A percentile compares a stretch with the other conserved stretches of the same genome.
These are phyloP conservation scores for Thereva unica DNA, from an alignment of 2,888 invertebrate species.

Conservation along the genomic window DNA sequence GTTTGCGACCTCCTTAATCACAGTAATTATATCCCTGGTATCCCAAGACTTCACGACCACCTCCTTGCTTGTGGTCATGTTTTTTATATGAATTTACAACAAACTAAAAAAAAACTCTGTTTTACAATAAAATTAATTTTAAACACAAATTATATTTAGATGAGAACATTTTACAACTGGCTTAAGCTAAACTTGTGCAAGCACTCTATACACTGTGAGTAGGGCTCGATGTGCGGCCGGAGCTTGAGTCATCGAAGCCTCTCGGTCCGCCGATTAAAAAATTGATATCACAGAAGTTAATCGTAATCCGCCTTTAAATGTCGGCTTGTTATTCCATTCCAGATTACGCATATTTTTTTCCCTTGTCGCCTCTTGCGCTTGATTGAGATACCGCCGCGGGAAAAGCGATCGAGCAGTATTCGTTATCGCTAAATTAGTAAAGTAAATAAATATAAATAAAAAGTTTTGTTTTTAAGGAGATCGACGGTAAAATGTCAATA, in stretches of 20 bases:
- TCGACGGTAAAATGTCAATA: no score
- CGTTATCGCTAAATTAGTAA: no score
- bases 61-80: conserved; percentile 42
- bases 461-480: no score
- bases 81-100: not conserved
- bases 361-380: not conserved
- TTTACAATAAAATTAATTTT: conserved; percentile 1
- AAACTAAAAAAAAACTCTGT: not conserved
- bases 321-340: not conserved
- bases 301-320: conserved; percentile 22
- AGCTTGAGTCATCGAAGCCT: not conserved
- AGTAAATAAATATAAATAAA: no score
- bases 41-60: conserved; percentile 55
- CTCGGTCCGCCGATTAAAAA: conserved; percentile 7
- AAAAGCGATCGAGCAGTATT: no score
- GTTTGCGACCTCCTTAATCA: conserved; percentile 51
- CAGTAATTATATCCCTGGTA: conserved; percentile 50
- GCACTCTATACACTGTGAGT: no score
- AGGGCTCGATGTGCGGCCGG: not conserved
- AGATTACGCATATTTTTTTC: not conserved
- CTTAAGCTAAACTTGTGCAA: no score
- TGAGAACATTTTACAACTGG: no score
- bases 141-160: no score
- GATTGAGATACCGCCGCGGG: no score
- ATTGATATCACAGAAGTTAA: conserved; percentile 15